Conservation (phyloP, 2,113 vertebrate genomes). For the Girardinichthys multiradiatus region DNA sequence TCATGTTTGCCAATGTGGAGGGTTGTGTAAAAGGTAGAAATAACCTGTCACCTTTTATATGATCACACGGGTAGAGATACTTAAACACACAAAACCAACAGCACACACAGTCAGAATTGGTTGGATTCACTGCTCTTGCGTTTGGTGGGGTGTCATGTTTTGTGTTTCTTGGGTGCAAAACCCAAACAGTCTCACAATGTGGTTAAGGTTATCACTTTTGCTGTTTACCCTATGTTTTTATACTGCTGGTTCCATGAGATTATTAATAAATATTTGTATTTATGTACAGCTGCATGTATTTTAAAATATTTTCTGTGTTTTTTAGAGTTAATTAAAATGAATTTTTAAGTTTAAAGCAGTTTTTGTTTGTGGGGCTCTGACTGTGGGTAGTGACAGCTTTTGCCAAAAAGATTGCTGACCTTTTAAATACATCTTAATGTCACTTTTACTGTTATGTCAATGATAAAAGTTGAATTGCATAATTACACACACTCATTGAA, state of each 20-base stretch:
- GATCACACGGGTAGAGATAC: neutral
- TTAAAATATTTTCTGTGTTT: neutral
- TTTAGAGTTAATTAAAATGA: neutral
- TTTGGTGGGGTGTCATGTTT: neutral
- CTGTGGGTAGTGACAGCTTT: no score
- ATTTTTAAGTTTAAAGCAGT: no score
- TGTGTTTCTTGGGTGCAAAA: neutral
- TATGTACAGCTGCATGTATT: neutral
- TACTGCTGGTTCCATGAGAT: neutral
- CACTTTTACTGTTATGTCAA: no score
- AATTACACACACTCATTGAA: no score
- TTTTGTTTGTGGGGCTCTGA: no score
- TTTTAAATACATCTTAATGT: no score
- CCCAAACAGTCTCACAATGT: no score
- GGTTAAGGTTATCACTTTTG: no score
- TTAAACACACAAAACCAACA: neutral
- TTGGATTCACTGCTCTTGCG: neutral
- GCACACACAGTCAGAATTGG: neutral
- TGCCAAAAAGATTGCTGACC: no score
- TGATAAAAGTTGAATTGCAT: no score
- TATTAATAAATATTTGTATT: neutral
- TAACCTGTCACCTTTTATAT: constrained; percentile 12
- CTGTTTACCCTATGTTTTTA: no score
- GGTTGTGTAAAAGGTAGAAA: constrained; percentile 4
- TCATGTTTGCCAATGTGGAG: constrained; percentile 32